Conservation (phyloP, 2,113 vertebrate species). For the Mormyrus iriodes region DNA sequence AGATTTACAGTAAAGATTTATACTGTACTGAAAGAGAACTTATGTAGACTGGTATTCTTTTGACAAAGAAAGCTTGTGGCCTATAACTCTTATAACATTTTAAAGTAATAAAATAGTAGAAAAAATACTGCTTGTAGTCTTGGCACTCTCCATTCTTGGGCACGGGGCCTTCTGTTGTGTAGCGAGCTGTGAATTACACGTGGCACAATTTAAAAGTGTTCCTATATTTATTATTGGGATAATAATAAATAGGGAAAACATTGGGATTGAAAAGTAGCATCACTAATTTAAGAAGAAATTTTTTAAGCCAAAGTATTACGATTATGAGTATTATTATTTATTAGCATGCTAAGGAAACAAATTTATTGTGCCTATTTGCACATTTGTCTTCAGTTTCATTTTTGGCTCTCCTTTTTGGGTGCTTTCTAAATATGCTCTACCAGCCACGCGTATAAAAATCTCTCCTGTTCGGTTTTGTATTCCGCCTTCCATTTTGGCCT, state of each 20-base stretch:
- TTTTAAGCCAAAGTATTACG: background rate
- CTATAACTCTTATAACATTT: background rate
- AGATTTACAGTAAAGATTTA: conserved; percentile 3
- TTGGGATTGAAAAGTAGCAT: background rate
- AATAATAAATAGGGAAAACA: too few relatives aligned
- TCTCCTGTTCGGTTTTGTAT: background rate
- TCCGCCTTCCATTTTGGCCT: background rate
- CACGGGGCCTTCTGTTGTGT: background rate
- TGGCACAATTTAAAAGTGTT: background rate
- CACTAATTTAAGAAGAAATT: background rate
- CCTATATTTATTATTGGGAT: background rate
- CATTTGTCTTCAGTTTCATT: background rate
- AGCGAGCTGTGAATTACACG: background rate
- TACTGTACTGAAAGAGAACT: background rate
- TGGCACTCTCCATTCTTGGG: background rate
- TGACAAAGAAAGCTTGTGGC: background rate
- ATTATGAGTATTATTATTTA: background rate
- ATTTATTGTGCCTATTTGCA: background rate
- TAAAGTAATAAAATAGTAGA: conserved; percentile 3
- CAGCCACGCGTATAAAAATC: background rate
- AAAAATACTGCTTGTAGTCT: background rate
- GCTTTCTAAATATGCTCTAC: background rate
- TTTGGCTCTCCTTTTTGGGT: background rate
- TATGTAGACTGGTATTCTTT: background rate
- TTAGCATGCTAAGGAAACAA: background rate